These are phyloP conservation scores for Liolophura sinensis DNA, from an alignment of 1,140 invertebrate genomes.

Conservation along the genomic window DNA sequence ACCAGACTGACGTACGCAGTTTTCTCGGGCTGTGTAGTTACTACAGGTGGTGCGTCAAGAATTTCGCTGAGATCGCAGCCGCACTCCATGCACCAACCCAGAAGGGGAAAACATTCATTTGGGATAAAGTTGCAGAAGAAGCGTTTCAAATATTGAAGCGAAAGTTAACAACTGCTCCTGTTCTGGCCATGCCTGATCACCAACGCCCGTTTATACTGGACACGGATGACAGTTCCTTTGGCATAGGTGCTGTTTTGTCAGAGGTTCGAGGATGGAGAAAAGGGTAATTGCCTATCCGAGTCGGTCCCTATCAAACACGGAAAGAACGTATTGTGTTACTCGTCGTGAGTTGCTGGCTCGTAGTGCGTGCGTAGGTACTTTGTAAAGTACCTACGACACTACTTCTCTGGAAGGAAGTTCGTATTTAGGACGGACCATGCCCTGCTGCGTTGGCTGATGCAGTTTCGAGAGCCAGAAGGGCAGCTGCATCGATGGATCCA, in stretches of 20 bases:
- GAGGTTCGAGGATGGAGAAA: conserved; percentile 24
- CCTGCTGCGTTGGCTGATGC: conserved; percentile 5
- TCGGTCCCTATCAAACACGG: conserved; percentile 8
- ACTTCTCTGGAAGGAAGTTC: conserved; percentile 18
- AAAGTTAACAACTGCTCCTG: too few species aligned
- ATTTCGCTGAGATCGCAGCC: conserved; percentile 21
- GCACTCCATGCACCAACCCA: too few species aligned
- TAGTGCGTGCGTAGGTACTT: conserved; percentile 22
- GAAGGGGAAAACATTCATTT: too few species aligned
- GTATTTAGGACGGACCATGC: conserved; percentile 8
- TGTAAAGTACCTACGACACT: conserved; percentile 30
- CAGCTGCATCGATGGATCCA: conserved; percentile 10
- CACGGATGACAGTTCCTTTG: conserved; percentile 23
- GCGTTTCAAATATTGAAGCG: too few species aligned
- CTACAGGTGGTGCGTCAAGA: conserved; percentile 14
- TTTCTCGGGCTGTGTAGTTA: conserved; percentile 25
- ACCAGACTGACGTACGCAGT: conserved; percentile 12
- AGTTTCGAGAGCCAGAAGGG: conserved; percentile 6
- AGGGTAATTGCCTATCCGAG: conserved; percentile 23
- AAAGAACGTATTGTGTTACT: too few species aligned
- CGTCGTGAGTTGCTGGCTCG: conserved; percentile 39
- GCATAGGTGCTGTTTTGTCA: conserved; percentile 36
- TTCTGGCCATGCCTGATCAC: too few species aligned
- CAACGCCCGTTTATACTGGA: conserved; percentile 26
- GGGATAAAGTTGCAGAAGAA: too few species aligned